A percentile compares a stretch with the other conserved stretches of the same genome.
These are phyloP conservation scores for Regulus satrapa DNA, from an alignment of 2,113 vertebrate genomes.

Conservation along the genomic window DNA sequence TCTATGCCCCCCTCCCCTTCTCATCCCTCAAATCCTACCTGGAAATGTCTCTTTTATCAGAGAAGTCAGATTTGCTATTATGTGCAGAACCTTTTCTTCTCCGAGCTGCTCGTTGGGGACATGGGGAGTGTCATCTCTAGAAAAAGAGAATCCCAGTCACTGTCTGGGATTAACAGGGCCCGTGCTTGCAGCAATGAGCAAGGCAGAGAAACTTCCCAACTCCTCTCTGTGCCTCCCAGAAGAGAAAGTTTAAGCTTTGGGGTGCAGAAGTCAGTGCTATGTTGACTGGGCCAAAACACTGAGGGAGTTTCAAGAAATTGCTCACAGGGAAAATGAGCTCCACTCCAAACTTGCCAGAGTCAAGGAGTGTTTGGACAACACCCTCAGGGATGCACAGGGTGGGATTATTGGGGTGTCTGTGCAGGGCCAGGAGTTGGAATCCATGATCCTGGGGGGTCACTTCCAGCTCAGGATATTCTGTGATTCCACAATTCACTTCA, in stretches of 20 bases:
- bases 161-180: background rate
- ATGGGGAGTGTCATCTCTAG: slow-evolving; percentile 92
- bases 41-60: slow-evolving; percentile 84
- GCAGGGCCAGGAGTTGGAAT: background rate
- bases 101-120: slow-evolving; percentile 82
- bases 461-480: background rate
- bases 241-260: background rate
- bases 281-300: background rate
- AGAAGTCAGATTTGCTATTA: slow-evolving; percentile 81
- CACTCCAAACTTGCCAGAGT: background rate
- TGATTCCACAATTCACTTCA: background rate
- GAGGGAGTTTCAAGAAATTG: background rate
- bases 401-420: background rate
- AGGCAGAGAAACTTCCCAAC: background rate
- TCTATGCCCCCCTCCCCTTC: background rate
- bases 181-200: background rate
- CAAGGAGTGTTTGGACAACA: background rate
- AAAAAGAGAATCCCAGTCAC: background rate
- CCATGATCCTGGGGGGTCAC: background rate
- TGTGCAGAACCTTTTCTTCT: slow-evolving; percentile 79
- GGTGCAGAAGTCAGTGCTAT: background rate
- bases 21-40: slow-evolving; percentile 65
- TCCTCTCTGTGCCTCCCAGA: background rate
- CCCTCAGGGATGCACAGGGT: background rate
- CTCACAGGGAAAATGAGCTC: background rate